Evolutionary conservation across 2,888 invertebrate species (phyloP).

Genomic region (Amphipyra tragopoginis): DNA sequence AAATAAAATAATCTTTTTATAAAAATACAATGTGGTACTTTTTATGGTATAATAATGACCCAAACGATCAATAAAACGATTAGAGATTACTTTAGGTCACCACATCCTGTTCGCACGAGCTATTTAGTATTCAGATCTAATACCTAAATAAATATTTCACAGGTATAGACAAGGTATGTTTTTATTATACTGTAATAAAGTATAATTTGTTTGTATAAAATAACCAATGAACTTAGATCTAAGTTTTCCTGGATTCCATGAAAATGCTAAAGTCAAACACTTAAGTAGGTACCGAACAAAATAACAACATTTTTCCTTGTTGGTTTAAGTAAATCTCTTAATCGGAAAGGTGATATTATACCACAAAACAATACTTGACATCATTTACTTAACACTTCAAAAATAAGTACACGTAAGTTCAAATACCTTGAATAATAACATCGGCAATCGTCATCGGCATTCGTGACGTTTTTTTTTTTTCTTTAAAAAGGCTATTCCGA

Average conservation of each 20-base stretch:
- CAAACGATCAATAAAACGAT: not conserved
- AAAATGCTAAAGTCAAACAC: not conserved
- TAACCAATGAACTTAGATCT: not conserved
- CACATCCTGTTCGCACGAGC: constrained; percentile 14
- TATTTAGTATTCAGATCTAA: not conserved
- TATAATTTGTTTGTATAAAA: too few species aligned
- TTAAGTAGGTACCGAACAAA: not conserved
- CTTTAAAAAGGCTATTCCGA: not conserved
- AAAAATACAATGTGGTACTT: too few species aligned
- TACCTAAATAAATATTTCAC: not conserved
- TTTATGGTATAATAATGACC: not conserved
- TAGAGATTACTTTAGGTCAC: constrained; percentile 1
- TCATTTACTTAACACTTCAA: constrained; percentile 37
- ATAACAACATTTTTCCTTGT: constrained; percentile 20
- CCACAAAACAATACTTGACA: constrained; percentile 20
- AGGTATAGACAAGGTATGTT: too few species aligned
- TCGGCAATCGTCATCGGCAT: constrained; percentile 17
- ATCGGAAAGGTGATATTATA: constrained; percentile 28
- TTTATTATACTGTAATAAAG: too few species aligned
- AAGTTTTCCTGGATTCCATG: not conserved
- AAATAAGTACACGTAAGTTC: constrained; percentile 22
- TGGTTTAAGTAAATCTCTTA: constrained; percentile 15
- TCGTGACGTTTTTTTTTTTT: constrained; percentile 28
- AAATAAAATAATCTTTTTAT: too few species aligned
- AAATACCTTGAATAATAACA: constrained; percentile 23